Percentiles rank a stretch among this genome's conserved stretches.
phyloP scores from a whole-genome alignment of 2,113 vertebrate genomes.

The Poeciliopsis prolifica region DNA sequence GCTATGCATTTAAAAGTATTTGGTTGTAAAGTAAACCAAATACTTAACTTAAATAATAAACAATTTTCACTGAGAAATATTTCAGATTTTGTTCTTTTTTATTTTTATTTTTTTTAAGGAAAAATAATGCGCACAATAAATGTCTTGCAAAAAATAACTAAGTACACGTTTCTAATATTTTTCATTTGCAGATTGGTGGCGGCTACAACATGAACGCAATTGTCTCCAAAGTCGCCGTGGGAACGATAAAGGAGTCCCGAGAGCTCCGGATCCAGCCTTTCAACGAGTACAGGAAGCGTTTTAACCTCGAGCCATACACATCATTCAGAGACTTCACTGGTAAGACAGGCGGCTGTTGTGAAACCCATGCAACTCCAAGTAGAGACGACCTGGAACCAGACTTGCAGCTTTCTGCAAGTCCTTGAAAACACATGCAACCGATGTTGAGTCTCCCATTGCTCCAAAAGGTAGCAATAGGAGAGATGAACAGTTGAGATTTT shows the following conservation, averaged over 20 bases:
- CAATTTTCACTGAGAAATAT: too few relatives aligned
- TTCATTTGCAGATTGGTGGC: slow-evolving; percentile 59
- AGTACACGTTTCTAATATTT: not conserved
- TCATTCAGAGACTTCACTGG: slow-evolving; percentile 67
- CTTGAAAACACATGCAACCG: slow-evolving; percentile 1
- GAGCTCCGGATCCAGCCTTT: slow-evolving; percentile 69
- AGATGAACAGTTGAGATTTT: not conserved
- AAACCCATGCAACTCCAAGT: not conserved
- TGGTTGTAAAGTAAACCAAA: too few relatives aligned
- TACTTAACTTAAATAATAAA: too few relatives aligned
- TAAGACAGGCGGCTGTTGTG: slow-evolving; percentile 28
- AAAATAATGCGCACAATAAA: too few relatives aligned
- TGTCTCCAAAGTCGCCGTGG: slow-evolving; percentile 54
- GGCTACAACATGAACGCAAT: slow-evolving; percentile 61
- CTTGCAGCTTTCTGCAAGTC: slow-evolving; percentile 15
- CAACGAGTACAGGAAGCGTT: slow-evolving; percentile 74
- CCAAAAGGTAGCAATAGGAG: too few relatives aligned
- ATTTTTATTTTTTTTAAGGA: not conserved
- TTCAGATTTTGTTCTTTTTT: not conserved
- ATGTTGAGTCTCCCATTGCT: slow-evolving; percentile 15
- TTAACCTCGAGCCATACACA: slow-evolving; percentile 65
- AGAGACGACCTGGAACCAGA: not conserved
- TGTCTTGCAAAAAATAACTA: too few relatives aligned
- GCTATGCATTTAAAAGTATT: too few relatives aligned
- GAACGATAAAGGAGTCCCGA: slow-evolving; percentile 63